These are phyloP conservation scores for Thysanoteuthis rhombus DNA, from an alignment of 2,888 invertebrate species.

Conservation along the genomic window DNA sequence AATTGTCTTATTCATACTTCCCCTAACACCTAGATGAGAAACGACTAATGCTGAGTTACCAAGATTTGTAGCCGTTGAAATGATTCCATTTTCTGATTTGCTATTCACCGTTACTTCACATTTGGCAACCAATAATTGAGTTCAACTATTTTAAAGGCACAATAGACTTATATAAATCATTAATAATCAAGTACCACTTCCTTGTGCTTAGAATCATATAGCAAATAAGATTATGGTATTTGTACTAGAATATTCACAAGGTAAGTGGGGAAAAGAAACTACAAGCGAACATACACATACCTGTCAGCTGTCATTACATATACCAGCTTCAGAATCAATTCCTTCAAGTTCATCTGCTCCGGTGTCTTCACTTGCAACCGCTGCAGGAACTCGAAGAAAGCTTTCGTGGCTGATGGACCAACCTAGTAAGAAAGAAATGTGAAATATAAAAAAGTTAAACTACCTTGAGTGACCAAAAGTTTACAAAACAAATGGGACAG, in stretches of 20 bases:
- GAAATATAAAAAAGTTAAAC: neutral
- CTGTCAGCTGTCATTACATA: conserved; percentile 78
- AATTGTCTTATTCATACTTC: too few species aligned
- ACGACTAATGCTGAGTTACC: too few species aligned
- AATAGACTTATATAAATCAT: too few species aligned
- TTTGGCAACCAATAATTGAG: too few species aligned
- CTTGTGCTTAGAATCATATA: too few species aligned
- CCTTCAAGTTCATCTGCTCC: conserved; percentile 73
- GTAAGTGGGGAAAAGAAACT: neutral
- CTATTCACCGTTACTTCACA: too few species aligned
- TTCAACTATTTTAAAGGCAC: too few species aligned
- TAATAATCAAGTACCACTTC: too few species aligned
- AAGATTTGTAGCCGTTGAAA: too few species aligned
- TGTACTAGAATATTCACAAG: neutral
- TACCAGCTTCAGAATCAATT: conserved; percentile 77
- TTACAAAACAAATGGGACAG: neutral
- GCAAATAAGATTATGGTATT: too few species aligned
- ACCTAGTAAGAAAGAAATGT: conserved; percentile 71
- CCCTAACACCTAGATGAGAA: too few species aligned
- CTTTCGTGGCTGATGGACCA: conserved; percentile 80
- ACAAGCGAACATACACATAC: conserved; percentile 61
- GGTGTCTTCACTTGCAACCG: conserved; percentile 76
- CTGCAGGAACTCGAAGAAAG: conserved; percentile 78
- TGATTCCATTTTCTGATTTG: too few species aligned
- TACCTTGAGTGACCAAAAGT: neutral